A percentile compares a stretch with the other conserved stretches of the same genome.
Evolutionary conservation across 2,797 vertebrate genomes (phyloP).

Genomic region (Peromyscus melanophrys): DNA sequence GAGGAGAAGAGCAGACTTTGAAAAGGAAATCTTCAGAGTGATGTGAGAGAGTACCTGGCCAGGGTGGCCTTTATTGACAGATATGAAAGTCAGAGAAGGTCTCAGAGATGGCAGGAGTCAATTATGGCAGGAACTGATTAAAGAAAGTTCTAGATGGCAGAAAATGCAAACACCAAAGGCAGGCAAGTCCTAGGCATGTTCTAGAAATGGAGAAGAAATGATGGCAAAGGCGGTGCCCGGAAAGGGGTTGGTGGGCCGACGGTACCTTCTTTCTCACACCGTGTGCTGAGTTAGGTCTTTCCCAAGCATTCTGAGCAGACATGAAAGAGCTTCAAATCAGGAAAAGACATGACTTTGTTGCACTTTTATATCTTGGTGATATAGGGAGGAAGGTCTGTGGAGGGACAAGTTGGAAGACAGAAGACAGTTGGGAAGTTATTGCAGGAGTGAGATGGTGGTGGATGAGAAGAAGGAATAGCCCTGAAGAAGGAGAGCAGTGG

Average conservation of each 20-base stretch:
- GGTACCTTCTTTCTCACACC: background rate
- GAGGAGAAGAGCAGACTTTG: background rate
- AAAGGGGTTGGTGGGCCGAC: background rate
- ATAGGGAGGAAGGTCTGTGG: background rate
- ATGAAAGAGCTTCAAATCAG: conserved; percentile 6
- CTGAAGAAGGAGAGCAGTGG: background rate
- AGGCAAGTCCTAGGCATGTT: background rate
- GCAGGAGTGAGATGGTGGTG: background rate
- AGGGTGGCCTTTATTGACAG: background rate
- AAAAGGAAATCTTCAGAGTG: conserved; percentile 3
- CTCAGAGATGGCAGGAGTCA: background rate
- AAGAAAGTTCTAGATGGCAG: background rate
- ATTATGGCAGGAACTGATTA: background rate
- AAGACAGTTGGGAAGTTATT: background rate
- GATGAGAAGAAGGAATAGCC: background rate
- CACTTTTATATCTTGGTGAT: background rate
- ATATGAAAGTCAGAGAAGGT: background rate
- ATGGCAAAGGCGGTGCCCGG: background rate
- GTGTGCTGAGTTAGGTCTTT: background rate
- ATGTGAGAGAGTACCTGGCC: background rate
- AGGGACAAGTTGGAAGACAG: background rate
- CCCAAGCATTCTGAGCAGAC: background rate
- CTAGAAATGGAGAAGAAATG: background rate
- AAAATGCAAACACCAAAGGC: background rate
- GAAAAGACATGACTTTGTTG: background rate